Evolutionary conservation across 2,113 vertebrate genomes (phyloP), one percentile per base, ranked within the genome.

Genomic region (Ictalurus punctatus): DNA sequence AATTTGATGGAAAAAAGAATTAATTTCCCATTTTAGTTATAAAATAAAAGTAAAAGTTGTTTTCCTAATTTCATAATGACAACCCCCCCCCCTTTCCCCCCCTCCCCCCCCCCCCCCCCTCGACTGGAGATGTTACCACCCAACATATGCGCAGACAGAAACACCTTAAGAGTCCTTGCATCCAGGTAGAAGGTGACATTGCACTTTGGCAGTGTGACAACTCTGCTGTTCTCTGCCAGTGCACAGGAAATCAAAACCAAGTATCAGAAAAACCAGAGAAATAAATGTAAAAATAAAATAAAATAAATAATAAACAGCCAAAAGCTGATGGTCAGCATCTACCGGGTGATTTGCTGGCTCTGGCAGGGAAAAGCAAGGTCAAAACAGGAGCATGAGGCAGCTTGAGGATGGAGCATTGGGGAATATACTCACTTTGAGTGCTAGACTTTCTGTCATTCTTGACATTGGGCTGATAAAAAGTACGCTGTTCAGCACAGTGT

Each of bases 161-260:
- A 86, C 81, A 89, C 81, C 86, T 90, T 86, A 84, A 90, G 86
- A 86, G 85, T 83, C 86, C 76, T 85, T 88, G 88, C 81, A 86
- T 87, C 89, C 81, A 87, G 89, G 82, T 59, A 83, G 76, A 92
- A 88, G 91, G 91, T 92, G 87, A 91, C 90, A 90, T 90, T 92
- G 90, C 87, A 83, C 52, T 86, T 83, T 91, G 90, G 90, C 91
- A 84, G 85, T 84, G 87, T 91, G 87, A 88, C 90, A 91, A 89
- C 78, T 81, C 56, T 67, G 61, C 76, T 87, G 82, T 83, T 86
- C 85, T 88, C 85, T 88, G 86, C 91, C 84, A 27, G 76, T 89
- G 82, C 80, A 30, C 89, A 87, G 88, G 90, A 84, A 90, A 90
- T 92, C 89, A 90, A 87, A 91, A 90, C 27, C 90, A 86, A 73